These are phyloP conservation scores for Varanus salvator DNA, from an alignment of 2,113 vertebrate genomes.

Conservation along the genomic window DNA sequence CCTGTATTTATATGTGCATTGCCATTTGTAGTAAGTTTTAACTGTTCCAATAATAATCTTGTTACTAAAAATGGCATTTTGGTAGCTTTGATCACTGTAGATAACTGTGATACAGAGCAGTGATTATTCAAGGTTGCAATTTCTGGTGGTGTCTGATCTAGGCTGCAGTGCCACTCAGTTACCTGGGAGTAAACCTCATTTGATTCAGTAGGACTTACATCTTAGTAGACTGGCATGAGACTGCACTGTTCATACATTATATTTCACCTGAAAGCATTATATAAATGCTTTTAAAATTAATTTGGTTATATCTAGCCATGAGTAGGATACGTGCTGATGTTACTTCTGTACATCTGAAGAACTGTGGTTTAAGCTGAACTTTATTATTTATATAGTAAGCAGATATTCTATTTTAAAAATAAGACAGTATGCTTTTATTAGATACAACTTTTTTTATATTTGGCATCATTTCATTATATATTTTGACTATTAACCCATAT, in stretches of 20 bases:
- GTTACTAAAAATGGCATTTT: slow-evolving; percentile 1
- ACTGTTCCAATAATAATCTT: not conserved
- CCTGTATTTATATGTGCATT: not conserved
- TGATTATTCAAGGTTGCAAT: slow-evolving; percentile 46
- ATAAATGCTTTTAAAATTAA: slow-evolving; percentile 46
- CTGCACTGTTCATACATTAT: not conserved
- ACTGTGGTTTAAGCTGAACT: slow-evolving; percentile 43
- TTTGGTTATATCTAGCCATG: slow-evolving; percentile 52
- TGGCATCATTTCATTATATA: slow-evolving; percentile 18
- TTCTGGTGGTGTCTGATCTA: slow-evolving; percentile 18
- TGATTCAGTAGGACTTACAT: not conserved
- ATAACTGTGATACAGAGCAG: slow-evolving; percentile 7
- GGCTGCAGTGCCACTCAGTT: not conserved
- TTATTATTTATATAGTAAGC: slow-evolving; percentile 52
- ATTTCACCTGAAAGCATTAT: slow-evolving; percentile 16
- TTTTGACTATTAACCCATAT: slow-evolving; percentile 3
- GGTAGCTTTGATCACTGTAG: slow-evolving; percentile 13
- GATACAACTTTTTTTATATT: not conserved
- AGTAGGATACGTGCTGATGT: slow-evolving; percentile 41
- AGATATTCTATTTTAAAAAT: slow-evolving; percentile 23
- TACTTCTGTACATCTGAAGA: slow-evolving; percentile 28
- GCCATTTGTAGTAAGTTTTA: not conserved
- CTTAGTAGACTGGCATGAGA: not conserved
- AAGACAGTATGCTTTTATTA: slow-evolving; percentile 8
- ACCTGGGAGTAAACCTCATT: not conserved